Conservation (phyloP, 2,113 vertebrate species). For the Triplophysa dalaica region DNA sequence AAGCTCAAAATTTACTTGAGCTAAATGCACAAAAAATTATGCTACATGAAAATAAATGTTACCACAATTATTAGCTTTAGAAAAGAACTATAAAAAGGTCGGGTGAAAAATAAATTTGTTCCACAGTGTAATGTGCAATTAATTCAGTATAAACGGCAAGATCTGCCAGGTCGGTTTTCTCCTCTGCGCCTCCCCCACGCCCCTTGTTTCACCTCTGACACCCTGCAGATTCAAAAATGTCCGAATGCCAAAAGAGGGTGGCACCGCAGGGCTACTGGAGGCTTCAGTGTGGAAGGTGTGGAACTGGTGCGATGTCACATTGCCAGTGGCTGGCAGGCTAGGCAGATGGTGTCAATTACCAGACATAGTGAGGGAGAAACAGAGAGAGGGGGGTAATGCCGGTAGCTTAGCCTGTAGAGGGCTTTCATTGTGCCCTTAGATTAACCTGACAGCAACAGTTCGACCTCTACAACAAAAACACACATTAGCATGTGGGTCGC, state of each 20-base stretch:
- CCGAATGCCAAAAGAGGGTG: constrained; percentile 21
- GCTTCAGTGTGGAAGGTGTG: background rate
- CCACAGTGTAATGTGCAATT: background rate
- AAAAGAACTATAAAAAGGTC: too few species aligned
- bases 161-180: background rate
- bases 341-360: constrained; percentile 20
- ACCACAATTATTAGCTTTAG: too few species aligned
- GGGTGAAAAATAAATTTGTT: too few species aligned
- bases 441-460: constrained; percentile 22
- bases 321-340: background rate
- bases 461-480: constrained; percentile 11
- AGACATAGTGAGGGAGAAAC: constrained; percentile 41
- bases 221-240: background rate
- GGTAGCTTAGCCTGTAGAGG: constrained; percentile 44
- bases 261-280: background rate
- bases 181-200: background rate
- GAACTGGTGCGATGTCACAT: background rate
- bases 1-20: too few species aligned
- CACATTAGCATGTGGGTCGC: constrained; percentile 33
- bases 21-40: too few species aligned
- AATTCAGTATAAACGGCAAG: background rate
- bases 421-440: constrained; percentile 59
- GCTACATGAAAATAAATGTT: too few species aligned
- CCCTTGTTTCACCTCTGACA: constrained; percentile 2
- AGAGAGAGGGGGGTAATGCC: constrained; percentile 14